phyloP scores from a whole-genome alignment of 2,113 vertebrate genomes.

The Ibidorhyncha struthersii region DNA sequence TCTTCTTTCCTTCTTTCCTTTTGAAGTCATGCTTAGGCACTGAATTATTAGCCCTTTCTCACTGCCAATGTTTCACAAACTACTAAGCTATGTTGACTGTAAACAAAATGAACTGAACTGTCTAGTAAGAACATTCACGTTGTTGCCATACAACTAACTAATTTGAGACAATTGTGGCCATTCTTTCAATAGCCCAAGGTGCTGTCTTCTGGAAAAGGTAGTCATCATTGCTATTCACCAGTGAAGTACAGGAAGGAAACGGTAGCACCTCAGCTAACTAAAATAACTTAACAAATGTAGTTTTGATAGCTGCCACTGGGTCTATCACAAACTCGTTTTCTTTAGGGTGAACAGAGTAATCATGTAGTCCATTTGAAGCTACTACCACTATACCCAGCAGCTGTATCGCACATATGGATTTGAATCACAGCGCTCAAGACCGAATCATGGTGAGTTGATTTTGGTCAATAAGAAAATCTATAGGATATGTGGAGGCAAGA shows the following conservation, averaged over 20 bases:
- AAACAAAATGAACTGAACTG: background rate
- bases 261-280: background rate
- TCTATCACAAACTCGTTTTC: background rate
- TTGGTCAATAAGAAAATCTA: background rate
- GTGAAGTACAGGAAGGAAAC: background rate
- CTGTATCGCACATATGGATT: background rate
- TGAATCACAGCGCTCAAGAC: background rate
- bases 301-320: background rate
- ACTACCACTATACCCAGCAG: background rate
- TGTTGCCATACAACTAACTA: background rate
- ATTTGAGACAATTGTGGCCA: background rate
- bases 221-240: background rate
- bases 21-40: background rate
- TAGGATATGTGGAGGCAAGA: background rate
- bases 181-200: background rate
- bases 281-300: background rate
- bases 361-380: background rate
- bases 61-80: accelerated
- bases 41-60: background rate
- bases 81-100: background rate
- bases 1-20: background rate
- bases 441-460: background rate
- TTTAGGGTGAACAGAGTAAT: background rate
- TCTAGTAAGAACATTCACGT: background rate
- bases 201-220: background rate